Evolutionary conservation across 2,797 vertebrate species (phyloP).

Genomic region (Lindbergichthys nudifrons): DNA sequence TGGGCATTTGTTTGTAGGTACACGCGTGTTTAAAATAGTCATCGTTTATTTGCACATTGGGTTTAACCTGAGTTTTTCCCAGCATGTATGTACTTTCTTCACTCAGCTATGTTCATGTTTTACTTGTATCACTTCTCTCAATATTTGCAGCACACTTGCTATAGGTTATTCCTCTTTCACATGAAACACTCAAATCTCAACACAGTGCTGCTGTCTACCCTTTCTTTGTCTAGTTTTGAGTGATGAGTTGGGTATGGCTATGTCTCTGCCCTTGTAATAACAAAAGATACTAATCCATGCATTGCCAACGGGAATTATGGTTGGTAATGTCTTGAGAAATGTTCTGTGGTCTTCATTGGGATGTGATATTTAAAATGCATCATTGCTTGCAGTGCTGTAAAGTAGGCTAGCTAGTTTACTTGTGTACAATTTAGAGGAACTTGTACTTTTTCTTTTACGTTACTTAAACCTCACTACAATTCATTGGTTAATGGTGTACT

Average conservation of each 20-base stretch:
- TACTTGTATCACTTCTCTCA: not conserved
- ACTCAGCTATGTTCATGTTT: not conserved
- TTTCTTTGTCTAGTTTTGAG: slow-evolving; percentile 61
- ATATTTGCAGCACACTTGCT: slow-evolving; percentile 11
- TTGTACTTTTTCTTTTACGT: too few relatives aligned
- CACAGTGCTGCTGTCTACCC: slow-evolving; percentile 33
- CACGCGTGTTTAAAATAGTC: not conserved
- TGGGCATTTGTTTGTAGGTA: not conserved
- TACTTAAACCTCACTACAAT: too few relatives aligned
- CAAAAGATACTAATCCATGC: slow-evolving; percentile 45
- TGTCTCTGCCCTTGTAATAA: slow-evolving; percentile 29
- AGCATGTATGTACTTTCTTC: slow-evolving; percentile 1
- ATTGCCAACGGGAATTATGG: slow-evolving; percentile 1
- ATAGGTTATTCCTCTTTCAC: slow-evolving; percentile 14
- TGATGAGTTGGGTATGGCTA: slow-evolving; percentile 52
- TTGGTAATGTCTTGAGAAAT: slow-evolving; percentile 29
- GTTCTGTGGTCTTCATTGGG: not conserved
- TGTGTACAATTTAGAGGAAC: too few relatives aligned
- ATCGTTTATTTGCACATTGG: slow-evolving; percentile 8
- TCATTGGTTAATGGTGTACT: too few relatives aligned
- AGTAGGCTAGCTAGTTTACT: too few relatives aligned
- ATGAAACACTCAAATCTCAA: slow-evolving; percentile 50
- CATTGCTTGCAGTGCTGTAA: not conserved
- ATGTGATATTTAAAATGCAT: not conserved
- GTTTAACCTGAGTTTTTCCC: slow-evolving; percentile 2